Evolutionary conservation across 2,113 vertebrate genomes (phyloP).

Genomic region (Callaeas wilsoni): DNA sequence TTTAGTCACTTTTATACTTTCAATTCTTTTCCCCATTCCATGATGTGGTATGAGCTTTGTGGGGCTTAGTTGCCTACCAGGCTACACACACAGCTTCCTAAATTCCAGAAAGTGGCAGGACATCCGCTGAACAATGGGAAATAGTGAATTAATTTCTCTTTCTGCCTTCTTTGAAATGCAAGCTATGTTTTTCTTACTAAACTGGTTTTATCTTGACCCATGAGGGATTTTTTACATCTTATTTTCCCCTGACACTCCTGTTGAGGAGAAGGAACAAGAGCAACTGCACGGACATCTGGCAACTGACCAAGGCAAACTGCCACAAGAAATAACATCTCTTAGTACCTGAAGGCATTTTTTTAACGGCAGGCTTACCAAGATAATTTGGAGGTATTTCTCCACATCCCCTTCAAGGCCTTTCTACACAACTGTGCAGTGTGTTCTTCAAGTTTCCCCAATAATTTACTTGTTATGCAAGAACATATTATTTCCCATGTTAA

Average conservation of each 20-base stretch:
- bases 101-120: not conserved
- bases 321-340: not conserved
- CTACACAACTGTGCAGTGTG: not conserved
- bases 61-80: not conserved
- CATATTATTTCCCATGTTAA: not conserved
- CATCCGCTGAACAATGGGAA: not conserved
- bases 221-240: not conserved
- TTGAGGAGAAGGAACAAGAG: not conserved
- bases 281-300: accelerated
- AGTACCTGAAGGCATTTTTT: not conserved
- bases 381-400: not conserved
- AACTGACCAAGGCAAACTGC: not conserved
- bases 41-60: not conserved
- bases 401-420: not conserved
- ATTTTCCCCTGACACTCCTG: not conserved
- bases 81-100: not conserved
- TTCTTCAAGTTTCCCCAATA: not conserved
- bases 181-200: not conserved
- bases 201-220: not conserved
- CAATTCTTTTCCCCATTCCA: not conserved
- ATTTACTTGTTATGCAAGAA: not conserved
- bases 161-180: not conserved
- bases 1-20: not conserved
- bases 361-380: not conserved
- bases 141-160: not conserved